Evolutionary conservation across 2,888 invertebrate species (phyloP).

Genomic region (Parnassius apollo): DNA sequence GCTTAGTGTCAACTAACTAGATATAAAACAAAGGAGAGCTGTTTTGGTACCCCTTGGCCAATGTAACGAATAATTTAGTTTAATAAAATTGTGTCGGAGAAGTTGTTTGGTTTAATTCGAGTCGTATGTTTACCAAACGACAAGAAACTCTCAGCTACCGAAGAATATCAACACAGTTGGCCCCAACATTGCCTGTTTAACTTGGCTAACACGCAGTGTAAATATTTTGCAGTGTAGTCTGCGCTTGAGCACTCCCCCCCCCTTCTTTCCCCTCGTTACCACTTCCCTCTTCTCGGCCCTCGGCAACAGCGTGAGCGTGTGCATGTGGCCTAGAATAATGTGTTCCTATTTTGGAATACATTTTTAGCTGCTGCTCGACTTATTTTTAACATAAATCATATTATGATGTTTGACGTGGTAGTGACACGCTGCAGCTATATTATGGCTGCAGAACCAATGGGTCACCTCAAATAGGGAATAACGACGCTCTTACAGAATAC

Average conservation of each 20-base stretch:
- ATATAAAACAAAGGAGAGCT: too few species aligned
- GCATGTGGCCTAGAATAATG: not conserved
- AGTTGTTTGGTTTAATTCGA: not conserved
- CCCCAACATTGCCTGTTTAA: not conserved
- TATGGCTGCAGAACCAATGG: too few species aligned
- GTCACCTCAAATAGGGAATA: too few species aligned
- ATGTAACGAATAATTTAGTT: too few species aligned
- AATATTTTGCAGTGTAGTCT: slow-evolving; percentile 29
- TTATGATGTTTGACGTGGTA: too few species aligned
- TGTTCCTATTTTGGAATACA: not conserved
- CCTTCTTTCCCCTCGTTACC: not conserved
- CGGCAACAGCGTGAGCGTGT: not conserved
- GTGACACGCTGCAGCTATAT: too few species aligned
- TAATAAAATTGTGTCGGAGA: too few species aligned
- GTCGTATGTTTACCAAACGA: not conserved
- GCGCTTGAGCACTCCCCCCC: not conserved
- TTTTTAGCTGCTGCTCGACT: not conserved
- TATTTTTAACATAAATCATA: too few species aligned
- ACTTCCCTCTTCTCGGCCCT: not conserved
- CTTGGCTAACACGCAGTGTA: slow-evolving; percentile 29
- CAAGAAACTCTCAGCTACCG: not conserved
- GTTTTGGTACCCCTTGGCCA: too few species aligned
- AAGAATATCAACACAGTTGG: not conserved
- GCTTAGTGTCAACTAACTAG: too few species aligned
- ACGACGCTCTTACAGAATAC: too few species aligned